Base-by-base conservation (phyloP, 1,140 invertebrate genomes). In the Drosophila azteca region DNA sequence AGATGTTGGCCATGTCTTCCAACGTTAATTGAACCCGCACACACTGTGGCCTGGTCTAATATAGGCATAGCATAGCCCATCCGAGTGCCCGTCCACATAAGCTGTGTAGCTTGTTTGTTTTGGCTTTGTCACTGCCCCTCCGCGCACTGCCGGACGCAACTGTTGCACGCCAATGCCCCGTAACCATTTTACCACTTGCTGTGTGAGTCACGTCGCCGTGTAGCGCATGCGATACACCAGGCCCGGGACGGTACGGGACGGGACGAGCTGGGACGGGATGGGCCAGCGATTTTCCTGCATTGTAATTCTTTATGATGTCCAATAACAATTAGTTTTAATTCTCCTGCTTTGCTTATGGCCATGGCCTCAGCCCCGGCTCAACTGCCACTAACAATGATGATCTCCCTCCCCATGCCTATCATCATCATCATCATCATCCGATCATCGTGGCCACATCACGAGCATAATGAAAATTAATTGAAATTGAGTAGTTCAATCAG, bases 11-110 rank as follows among this genome's bases (percentile, higher is more conserved):
- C 35, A 15, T 41, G 55, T 57, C 59, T 49, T 50, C 65, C 43
- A 44, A 75, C 83, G 84, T 88, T 88, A 88, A 88, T 88, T 88
- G 84, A 88, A 88, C 79, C 77, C 82, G 83, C 83, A 87, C 78
- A 88, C 77, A 70, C 65, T 65, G 11, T 39, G 35, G 35, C 5
- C 35, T 39, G 11, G 35, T 13, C 24, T 5, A 26, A 26, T 4
- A 39, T 13, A 39, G 72, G 73, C 35, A 82, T 75, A 81, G 73
- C 35, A 82, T 70, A 81, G 9, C 31, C 35, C 35, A 39, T 39
- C 35, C 35, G 58, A 73, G 57, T 48, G 61, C 53, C 17, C 17
- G 1, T 20, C 17, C 79, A 59, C 71, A 79, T 85, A 77, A 65
- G 63, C 77, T 80, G 69, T 75, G 35, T 63, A 79, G 75, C 84